These are phyloP conservation scores for Leptura quadrifasciata DNA, from an alignment of 2,888 invertebrate species.

Conservation along the genomic window DNA sequence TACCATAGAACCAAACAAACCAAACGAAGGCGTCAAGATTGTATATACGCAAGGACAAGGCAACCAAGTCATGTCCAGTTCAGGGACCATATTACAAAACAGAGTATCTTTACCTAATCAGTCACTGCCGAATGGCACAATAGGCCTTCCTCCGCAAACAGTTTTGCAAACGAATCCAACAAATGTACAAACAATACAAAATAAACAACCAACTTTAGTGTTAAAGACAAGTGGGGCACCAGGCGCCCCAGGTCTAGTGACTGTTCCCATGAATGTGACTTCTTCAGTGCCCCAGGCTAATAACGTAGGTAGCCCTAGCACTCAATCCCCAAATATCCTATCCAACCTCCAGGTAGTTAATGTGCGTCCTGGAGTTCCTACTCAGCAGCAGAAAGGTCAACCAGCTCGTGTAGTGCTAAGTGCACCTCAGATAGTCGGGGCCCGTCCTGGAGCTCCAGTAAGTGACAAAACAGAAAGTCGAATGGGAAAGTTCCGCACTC, in stretches of 20 bases:
- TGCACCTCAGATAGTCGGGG: conserved; percentile 85
- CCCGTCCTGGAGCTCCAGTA: conserved; percentile 88
- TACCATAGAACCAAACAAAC: conserved; percentile 64
- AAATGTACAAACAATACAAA: conserved; percentile 69
- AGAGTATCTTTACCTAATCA: conserved; percentile 80
- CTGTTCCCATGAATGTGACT: conserved; percentile 80
- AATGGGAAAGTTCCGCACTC: conserved; percentile 61
- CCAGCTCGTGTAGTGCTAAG: conserved; percentile 90
- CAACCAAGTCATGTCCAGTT: conserved; percentile 73
- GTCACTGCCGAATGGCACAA: conserved; percentile 82
- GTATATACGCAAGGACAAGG: conserved; percentile 71
- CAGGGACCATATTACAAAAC: conserved; percentile 75
- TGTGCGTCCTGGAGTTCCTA: conserved; percentile 85
- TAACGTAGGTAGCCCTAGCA: conserved; percentile 72
- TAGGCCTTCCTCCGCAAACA: conserved; percentile 77
- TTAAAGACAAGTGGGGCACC: conserved; percentile 72
- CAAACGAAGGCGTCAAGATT: conserved; percentile 65
- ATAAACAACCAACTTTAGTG: conserved; percentile 72
- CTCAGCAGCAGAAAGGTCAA: conserved; percentile 84
- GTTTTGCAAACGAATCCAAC: conserved; percentile 76
- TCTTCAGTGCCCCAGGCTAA: conserved; percentile 76
- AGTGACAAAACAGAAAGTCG: conserved; percentile 70
- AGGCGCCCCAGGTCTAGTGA: conserved; percentile 77
- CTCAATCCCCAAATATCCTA: conserved; percentile 72
- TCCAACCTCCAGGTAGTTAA: conserved; percentile 90